A percentile compares a stretch with the other conserved stretches of the same genome.
Conservation (phyloP, 2,113 vertebrate genomes). For the Labeo rohita region DNA sequence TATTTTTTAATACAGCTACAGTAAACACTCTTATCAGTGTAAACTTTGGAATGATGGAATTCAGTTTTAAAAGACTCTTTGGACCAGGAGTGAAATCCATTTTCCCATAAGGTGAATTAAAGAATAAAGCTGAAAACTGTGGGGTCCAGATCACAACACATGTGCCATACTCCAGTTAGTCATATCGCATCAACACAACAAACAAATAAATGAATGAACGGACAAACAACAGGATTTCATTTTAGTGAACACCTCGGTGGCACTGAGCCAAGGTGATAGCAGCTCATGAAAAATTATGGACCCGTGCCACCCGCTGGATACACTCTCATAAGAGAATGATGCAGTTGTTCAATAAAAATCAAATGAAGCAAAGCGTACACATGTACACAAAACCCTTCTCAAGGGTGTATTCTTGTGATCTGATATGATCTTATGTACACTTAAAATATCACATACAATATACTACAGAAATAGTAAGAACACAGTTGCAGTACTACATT, state of each 20-base stretch:
- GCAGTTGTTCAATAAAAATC: not conserved
- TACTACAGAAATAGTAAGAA: not conserved
- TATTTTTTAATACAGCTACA: not conserved
- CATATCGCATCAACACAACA: not conserved
- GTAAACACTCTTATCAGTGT: not conserved
- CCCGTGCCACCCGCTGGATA: not conserved
- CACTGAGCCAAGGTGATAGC: not conserved
- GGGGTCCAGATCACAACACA: not conserved
- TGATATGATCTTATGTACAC: not conserved
- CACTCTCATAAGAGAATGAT: not conserved
- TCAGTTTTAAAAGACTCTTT: not conserved
- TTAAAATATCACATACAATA: conserved; percentile 9
- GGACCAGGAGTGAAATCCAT: not conserved
- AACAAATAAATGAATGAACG: not conserved
- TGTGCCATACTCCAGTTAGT: conserved; percentile 7
- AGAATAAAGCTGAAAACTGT: not conserved
- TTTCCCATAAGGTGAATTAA: not conserved
- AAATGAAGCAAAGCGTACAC: not conserved
- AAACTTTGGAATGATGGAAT: not conserved
- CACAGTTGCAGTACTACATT: conserved; percentile 1
- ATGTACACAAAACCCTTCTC: not conserved
- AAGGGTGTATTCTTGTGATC: not conserved
- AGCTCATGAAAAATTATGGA: not conserved
- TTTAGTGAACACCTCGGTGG: conserved; percentile 20
- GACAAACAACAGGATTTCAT: conserved; percentile 17